phyloP scores from a whole-genome alignment of 2,888 invertebrate species.

The Drosophila dives region DNA sequence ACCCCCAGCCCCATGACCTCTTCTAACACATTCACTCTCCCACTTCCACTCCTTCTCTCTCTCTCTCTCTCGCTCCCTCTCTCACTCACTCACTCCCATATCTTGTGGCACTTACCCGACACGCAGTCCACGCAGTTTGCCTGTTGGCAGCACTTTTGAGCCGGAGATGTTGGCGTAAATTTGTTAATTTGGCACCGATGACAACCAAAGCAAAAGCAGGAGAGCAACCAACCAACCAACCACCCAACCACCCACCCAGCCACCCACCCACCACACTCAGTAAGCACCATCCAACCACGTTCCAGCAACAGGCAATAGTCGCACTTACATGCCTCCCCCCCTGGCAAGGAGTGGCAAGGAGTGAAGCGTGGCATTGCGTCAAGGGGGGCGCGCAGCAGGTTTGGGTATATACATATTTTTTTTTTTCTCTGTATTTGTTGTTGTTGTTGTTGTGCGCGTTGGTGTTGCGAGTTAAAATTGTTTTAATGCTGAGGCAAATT shows the following conservation, averaged over 20 bases:
- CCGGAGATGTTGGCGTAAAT: conserved; percentile 81
- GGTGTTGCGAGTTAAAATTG: conserved; percentile 83
- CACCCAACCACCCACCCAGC: conserved; percentile 38
- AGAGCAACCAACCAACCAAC: conserved; percentile 24
- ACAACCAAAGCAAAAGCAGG: conserved; percentile 58
- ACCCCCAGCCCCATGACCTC: neutral
- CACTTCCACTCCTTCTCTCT: neutral
- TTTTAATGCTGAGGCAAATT: conserved; percentile 85
- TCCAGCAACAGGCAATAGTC: conserved; percentile 55
- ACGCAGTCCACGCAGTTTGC: conserved; percentile 21
- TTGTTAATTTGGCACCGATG: conserved; percentile 83
- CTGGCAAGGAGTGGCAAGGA: neutral
- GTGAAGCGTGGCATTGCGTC: neutral
- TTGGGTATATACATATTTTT: neutral
- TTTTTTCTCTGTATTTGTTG: conserved; percentile 20
- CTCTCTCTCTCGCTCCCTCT: neutral
- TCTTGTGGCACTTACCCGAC: conserved; percentile 11
- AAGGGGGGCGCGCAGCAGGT: neutral
- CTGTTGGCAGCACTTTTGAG: conserved; percentile 54
- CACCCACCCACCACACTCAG: conserved; percentile 22
- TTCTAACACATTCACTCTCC: neutral
- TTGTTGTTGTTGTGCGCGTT: conserved; percentile 49
- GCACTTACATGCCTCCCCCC: conserved; percentile 16
- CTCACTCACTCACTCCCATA: neutral
- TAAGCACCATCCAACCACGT: conserved; percentile 33